Percentiles rank a stretch among this genome's conserved stretches.
phyloP scores from a whole-genome alignment of 2,888 invertebrate species.

The Phlogophora meticulosa region DNA sequence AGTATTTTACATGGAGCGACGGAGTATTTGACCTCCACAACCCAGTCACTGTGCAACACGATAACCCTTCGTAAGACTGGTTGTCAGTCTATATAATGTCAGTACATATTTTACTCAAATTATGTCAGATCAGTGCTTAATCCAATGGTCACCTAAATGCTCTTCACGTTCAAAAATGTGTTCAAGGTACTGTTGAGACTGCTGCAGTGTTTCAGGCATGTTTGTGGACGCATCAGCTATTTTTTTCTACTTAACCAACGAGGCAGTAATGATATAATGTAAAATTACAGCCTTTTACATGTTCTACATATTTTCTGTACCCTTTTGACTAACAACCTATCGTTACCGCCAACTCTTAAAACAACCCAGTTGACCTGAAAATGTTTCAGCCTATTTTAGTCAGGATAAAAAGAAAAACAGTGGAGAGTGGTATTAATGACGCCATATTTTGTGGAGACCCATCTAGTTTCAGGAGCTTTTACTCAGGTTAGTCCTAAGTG shows the following conservation, averaged over 20 bases:
- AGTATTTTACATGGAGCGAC: no score
- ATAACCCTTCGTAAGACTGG: no score
- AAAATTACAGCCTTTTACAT: neutral
- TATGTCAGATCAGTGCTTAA: no score
- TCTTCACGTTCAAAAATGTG: no score
- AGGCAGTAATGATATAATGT: neutral
- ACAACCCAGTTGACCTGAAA: constrained; percentile 33
- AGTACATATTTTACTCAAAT: no score
- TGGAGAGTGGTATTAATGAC: constrained; percentile 80
- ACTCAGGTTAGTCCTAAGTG: constrained; percentile 32
- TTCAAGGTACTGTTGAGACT: no score
- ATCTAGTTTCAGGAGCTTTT: constrained; percentile 75
- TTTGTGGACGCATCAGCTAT: neutral
- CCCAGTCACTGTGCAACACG: no score
- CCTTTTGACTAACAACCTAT: neutral
- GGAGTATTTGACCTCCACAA: no score
- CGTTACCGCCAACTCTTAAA: constrained; percentile 16
- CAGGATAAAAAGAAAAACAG: constrained; percentile 65
- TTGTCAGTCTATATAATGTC: no score
- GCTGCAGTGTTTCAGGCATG: no score
- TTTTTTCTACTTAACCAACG: neutral
- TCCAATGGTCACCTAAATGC: no score
- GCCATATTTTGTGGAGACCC: constrained; percentile 79
- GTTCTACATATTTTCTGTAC: neutral
- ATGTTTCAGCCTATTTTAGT: constrained; percentile 57